Evolutionary conservation across 2,797 vertebrate species (phyloP).

Genomic region (Siniperca scherzeri): DNA sequence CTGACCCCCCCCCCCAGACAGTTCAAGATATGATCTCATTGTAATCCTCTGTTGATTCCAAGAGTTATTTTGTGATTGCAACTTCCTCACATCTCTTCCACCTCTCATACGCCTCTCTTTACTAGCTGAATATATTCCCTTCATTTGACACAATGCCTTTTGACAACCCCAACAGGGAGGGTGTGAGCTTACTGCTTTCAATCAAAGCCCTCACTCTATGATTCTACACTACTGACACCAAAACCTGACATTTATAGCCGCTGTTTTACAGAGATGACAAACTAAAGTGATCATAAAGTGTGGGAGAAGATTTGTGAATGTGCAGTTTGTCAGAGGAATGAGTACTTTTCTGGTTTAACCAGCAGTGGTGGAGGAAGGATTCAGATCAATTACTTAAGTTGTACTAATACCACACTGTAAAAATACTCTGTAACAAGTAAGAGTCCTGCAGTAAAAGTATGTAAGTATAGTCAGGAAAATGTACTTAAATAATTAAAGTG

Average conservation of each 20-base stretch:
- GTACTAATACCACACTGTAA: no score
- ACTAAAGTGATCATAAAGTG: constrained; percentile 6
- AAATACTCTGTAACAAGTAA: no score
- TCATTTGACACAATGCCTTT: not conserved
- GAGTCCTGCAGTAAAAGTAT: not conserved
- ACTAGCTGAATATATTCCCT: not conserved
- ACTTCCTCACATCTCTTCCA: not conserved
- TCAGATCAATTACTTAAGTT: not conserved
- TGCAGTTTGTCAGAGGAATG: constrained; percentile 5
- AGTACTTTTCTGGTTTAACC: constrained; percentile 5
- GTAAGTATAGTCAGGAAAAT: not conserved
- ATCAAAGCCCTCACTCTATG: constrained; percentile 2
- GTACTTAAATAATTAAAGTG: no score
- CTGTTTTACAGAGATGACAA: constrained; percentile 9
- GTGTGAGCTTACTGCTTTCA: constrained; percentile 6
- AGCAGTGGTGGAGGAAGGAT: not conserved
- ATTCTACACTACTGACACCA: not conserved
- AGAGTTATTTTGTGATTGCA: not conserved
- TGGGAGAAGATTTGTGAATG: not conserved
- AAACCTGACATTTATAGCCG: constrained; percentile 9
- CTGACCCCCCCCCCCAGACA: not conserved
- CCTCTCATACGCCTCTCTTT: constrained; percentile 1
- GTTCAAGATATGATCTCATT: not conserved
- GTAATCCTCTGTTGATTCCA: not conserved
- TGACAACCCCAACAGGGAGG: not conserved